Evolutionary conservation across 2,888 invertebrate genomes (phyloP).

Genomic region (Leptura quadrifasciata): DNA sequence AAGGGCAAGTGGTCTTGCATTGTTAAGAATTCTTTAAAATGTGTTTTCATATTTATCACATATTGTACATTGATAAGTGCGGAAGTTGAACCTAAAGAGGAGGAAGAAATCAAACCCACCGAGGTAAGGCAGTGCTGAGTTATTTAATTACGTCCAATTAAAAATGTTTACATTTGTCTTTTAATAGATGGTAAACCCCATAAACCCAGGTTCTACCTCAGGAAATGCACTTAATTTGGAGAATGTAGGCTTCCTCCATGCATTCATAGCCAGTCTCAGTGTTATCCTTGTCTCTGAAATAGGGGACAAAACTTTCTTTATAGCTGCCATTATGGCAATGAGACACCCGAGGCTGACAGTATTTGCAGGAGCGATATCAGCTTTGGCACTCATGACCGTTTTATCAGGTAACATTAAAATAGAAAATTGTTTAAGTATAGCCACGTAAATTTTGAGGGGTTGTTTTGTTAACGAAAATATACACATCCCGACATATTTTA

Average conservation of each 20-base stretch:
- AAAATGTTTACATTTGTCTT: constrained; percentile 10
- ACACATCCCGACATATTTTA: no score
- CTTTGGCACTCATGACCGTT: constrained; percentile 94
- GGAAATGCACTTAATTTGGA: constrained; percentile 48
- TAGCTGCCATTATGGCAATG: constrained; percentile 99
- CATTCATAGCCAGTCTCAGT: constrained; percentile 94
- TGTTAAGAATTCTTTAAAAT: constrained; percentile 32
- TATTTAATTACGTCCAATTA: background rate
- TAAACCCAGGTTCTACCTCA: constrained; percentile 40
- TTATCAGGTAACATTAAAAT: constrained; percentile 81
- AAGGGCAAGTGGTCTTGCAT: constrained; percentile 35
- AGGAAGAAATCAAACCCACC: constrained; percentile 51
- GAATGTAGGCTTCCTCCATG: constrained; percentile 90
- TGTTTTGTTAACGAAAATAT: background rate
- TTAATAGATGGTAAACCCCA: constrained; percentile 38
- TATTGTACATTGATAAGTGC: constrained; percentile 39
- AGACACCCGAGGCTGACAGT: constrained; percentile 94
- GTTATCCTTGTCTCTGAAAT: constrained; percentile 98
- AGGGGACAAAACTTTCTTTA: constrained; percentile 99
- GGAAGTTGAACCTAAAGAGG: constrained; percentile 56
- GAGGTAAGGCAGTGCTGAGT: constrained; percentile 42
- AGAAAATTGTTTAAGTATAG: background rate
- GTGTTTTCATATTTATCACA: constrained; percentile 32
- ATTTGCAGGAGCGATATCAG: constrained; percentile 94
- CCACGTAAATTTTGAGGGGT: background rate